phyloP scores from a whole-genome alignment of 1,140 invertebrate genomes.

The Condylostylus longicornis region DNA sequence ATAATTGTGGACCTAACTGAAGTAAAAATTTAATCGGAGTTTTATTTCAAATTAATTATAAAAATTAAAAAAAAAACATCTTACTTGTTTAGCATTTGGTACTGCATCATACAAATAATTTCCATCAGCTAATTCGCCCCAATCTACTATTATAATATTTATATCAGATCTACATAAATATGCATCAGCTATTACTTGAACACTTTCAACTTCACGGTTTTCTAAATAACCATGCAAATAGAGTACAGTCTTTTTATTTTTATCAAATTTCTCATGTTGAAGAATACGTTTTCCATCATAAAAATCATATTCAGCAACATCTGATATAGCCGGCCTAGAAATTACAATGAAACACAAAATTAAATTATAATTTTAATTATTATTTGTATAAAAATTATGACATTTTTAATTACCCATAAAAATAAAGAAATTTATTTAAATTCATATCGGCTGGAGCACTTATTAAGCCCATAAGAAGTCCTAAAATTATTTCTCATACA shows the following conservation, averaged over 20 bases:
- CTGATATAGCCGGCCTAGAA: slow-evolving; percentile 19
- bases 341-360: neutral
- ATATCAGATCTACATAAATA: slow-evolving; percentile 30
- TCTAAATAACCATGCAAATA: slow-evolving; percentile 44
- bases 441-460: slow-evolving; percentile 5
- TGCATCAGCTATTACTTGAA: slow-evolving; percentile 35
- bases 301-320: slow-evolving; percentile 25
- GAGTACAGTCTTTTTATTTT: slow-evolving; percentile 35
- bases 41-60: neutral
- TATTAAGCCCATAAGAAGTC: slow-evolving; percentile 22
- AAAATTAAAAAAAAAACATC: slow-evolving; percentile 1
- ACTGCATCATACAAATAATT: slow-evolving; percentile 40
- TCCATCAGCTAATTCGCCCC: slow-evolving; percentile 40
- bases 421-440: slow-evolving; percentile 21
- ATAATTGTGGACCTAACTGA: slow-evolving; percentile 22
- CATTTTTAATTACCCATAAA: slow-evolving; percentile 17
- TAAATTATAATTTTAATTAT: neutral
- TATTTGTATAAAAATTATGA: neutral
- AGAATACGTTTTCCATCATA: slow-evolving; percentile 18
- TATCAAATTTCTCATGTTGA: slow-evolving; percentile 34
- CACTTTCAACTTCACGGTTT: slow-evolving; percentile 38
- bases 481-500: slow-evolving; percentile 11
- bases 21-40: slow-evolving; percentile 1
- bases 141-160: slow-evolving; percentile 41
- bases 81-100: slow-evolving; percentile 35